phyloP scores from a whole-genome alignment of 2,113 vertebrate species.

The Macaca mulatta region DNA sequence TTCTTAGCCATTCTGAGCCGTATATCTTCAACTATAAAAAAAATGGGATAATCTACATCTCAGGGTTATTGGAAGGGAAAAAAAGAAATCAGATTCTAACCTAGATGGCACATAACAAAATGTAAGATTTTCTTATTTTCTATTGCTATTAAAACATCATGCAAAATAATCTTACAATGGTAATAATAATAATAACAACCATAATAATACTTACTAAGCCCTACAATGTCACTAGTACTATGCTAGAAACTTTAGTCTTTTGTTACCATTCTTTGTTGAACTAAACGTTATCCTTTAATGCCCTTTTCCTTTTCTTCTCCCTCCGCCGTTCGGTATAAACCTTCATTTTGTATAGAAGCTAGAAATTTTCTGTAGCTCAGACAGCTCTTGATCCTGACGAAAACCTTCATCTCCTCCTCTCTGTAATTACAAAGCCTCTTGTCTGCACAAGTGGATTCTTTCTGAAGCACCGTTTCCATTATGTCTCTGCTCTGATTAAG shows the following conservation, averaged over 20 bases:
- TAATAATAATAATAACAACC: background rate
- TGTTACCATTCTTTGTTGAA: background rate
- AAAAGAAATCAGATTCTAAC: background rate
- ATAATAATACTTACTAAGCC: background rate
- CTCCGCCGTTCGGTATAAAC: background rate
- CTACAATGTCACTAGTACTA: background rate
- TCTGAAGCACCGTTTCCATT: background rate
- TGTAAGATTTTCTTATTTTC: background rate
- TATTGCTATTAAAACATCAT: background rate
- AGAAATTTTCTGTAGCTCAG: constrained; percentile 14
- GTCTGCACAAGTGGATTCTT: background rate
- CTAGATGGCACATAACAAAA: background rate
- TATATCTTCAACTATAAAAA: background rate
- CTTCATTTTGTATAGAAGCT: background rate
- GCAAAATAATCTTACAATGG: background rate
- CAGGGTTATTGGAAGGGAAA: background rate
- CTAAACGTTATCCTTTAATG: background rate
- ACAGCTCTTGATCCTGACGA: background rate
- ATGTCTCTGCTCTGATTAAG: background rate
- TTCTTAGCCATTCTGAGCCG: background rate
- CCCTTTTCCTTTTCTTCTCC: background rate
- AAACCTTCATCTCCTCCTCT: background rate
- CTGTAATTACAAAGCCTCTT: constrained; percentile 26
- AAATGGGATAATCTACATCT: background rate
- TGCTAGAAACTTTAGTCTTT: background rate